Conservation (phyloP, 2,888 invertebrate genomes). For the Macrosiphum euphorbiae region DNA sequence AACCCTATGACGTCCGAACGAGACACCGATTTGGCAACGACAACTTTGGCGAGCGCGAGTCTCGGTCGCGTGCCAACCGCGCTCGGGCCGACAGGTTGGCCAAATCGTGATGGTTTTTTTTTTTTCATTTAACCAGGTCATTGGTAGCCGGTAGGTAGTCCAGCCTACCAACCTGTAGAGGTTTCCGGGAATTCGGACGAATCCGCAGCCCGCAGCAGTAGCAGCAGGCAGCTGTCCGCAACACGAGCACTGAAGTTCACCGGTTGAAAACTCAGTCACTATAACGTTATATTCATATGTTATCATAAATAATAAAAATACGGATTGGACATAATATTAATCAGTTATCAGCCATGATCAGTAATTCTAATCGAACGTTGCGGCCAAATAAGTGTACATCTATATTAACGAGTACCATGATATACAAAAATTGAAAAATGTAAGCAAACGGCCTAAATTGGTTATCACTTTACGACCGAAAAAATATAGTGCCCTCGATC, state of each 20-base stretch:
- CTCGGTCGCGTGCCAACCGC: neutral
- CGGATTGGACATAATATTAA: too few relatives aligned
- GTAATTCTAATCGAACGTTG: too few relatives aligned
- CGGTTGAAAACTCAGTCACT: neutral
- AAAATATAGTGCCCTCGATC: too few relatives aligned
- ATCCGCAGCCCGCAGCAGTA: neutral
- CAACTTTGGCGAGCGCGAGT: neutral
- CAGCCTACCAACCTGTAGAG: neutral
- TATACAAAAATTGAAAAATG: too few relatives aligned
- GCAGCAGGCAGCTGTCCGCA: neutral
- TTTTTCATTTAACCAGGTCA: neutral
- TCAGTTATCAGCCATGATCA: too few relatives aligned
- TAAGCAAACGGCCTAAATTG: too few relatives aligned
- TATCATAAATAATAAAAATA: too few relatives aligned
- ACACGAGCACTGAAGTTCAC: accelerated
- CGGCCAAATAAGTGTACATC: too few relatives aligned
- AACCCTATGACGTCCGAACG: neutral
- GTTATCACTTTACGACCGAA: too few relatives aligned
- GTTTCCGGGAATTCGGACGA: neutral
- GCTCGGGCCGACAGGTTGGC: neutral
- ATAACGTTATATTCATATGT: too few relatives aligned
- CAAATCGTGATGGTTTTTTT: neutral
- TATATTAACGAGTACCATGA: too few relatives aligned
- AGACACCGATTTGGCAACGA: neutral
- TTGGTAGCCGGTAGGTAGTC: too few relatives aligned